Evolutionary conservation across 2,113 vertebrate genomes (phyloP).

Genomic region (Crotophaga sulcirostris): DNA sequence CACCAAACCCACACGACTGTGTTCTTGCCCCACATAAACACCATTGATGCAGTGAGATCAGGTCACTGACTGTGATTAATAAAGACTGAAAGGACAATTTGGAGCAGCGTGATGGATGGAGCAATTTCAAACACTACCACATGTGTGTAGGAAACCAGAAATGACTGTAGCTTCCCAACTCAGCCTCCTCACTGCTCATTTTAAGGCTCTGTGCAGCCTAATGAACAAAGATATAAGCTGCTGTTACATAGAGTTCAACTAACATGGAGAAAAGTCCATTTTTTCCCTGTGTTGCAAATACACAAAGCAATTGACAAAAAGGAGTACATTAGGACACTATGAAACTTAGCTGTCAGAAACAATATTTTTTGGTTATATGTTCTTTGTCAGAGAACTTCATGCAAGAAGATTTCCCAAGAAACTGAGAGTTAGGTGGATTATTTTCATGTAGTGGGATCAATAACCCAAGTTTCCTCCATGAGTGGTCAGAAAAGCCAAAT

Average conservation of each 20-base stretch:
- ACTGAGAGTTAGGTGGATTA: slow-evolving; percentile 43
- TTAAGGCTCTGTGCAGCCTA: background rate
- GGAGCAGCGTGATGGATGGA: background rate
- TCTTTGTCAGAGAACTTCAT: slow-evolving; percentile 43
- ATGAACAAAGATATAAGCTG: background rate
- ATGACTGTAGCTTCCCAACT: background rate
- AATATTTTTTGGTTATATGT: background rate
- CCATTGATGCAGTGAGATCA: background rate
- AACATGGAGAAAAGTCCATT: background rate
- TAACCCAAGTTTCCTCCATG: slow-evolving; percentile 30
- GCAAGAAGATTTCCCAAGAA: slow-evolving; percentile 40
- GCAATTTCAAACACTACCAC: background rate
- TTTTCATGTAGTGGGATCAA: slow-evolving; percentile 46
- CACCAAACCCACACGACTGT: background rate
- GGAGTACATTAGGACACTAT: background rate
- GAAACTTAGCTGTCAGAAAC: slow-evolving; percentile 1
- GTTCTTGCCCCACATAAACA: background rate
- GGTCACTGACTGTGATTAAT: background rate
- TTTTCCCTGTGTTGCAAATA: background rate
- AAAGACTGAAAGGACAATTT: background rate
- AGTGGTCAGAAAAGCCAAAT: slow-evolving; percentile 43
- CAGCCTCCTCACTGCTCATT: background rate
- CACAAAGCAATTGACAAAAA: background rate
- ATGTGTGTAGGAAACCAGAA: background rate
- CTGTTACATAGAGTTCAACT: background rate